phyloP scores from a whole-genome alignment of 2,113 vertebrate genomes.

The Eurypyga helias region DNA sequence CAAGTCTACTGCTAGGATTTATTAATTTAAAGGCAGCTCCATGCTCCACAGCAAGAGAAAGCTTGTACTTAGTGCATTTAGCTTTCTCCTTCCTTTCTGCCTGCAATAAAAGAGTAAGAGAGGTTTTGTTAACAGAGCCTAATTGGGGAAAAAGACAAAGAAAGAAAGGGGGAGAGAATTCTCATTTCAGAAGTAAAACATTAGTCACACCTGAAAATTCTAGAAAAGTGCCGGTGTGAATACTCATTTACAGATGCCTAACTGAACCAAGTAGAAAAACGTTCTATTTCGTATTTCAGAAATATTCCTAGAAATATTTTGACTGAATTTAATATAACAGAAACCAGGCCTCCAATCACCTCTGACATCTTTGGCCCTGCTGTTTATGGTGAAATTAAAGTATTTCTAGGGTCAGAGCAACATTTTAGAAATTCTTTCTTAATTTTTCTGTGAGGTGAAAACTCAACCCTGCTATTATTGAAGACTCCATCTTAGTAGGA shows the following conservation, averaged over 20 bases:
- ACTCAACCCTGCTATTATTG: neutral
- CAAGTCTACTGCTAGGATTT: neutral
- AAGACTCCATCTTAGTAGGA: constrained; percentile 34
- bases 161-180: neutral
- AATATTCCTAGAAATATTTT: neutral
- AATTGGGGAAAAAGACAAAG: neutral
- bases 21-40: neutral
- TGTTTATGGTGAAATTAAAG: neutral
- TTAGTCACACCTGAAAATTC: neutral
- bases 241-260: neutral
- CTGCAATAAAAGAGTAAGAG: neutral
- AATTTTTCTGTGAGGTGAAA: neutral
- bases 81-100: neutral
- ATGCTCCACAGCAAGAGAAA: accelerated
- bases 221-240: neutral
- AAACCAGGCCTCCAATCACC: neutral
- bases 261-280: neutral
- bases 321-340: neutral
- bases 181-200: neutral
- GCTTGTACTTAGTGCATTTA: neutral
- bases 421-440: neutral
- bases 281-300: neutral
- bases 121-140: neutral
- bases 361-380: neutral
- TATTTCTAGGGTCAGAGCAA: neutral